These are phyloP conservation scores for Lerista edwardsae DNA, from an alignment of 2,797 vertebrate genomes.

Conservation along the genomic window DNA sequence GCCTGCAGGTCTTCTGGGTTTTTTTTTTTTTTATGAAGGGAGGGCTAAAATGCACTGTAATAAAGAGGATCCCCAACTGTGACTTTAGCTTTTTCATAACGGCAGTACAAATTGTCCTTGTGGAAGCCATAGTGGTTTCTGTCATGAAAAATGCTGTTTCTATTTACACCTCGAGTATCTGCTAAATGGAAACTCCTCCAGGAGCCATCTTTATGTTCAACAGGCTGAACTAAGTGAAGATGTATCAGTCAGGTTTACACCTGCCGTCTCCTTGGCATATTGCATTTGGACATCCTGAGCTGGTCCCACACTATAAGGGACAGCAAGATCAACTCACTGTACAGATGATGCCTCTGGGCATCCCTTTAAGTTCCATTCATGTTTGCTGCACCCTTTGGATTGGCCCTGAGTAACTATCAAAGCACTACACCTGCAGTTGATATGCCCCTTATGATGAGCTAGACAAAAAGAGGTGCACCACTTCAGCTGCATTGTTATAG, in stretches of 20 bases:
- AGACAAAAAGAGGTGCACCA: too few species aligned
- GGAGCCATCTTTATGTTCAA: not conserved
- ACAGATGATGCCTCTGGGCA: too few species aligned
- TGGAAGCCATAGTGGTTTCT: constrained; percentile 51
- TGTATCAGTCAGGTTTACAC: not conserved
- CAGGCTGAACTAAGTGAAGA: not conserved
- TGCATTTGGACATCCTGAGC: not conserved
- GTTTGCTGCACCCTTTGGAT: too few species aligned
- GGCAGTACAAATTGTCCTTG: constrained; percentile 61
- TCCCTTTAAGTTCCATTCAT: too few species aligned
- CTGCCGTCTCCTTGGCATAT: not conserved
- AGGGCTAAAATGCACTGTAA: constrained; percentile 63
- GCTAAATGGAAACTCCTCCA: constrained; percentile 37
- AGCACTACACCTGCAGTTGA: too few species aligned
- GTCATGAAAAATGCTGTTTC: constrained; percentile 48
- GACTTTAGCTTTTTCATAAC: constrained; percentile 54
- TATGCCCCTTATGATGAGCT: too few species aligned
- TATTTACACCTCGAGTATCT: constrained; percentile 53
- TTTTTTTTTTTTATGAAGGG: constrained; percentile 62
- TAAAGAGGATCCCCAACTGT: constrained; percentile 61
- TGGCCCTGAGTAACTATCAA: too few species aligned
- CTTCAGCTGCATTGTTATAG: too few species aligned
- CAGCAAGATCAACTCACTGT: not conserved
- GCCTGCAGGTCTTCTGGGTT: constrained; percentile 53
- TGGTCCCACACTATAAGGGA: not conserved